Evolutionary conservation across 2,113 vertebrate genomes (phyloP).

Genomic region (Limanda limanda): DNA sequence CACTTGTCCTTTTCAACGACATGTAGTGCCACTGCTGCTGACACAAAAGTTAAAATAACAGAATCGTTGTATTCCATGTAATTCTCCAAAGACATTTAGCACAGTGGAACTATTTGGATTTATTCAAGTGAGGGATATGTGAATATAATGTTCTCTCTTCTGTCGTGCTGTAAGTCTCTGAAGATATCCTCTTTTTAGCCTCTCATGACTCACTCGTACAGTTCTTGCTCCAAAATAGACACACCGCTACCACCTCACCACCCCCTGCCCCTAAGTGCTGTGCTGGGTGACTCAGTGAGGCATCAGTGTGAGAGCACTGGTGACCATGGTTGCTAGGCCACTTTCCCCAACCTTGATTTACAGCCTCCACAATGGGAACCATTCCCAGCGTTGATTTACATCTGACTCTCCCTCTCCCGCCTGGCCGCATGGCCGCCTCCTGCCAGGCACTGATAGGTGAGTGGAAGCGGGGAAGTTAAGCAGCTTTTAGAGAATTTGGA

Average conservation of each 20-base stretch:
- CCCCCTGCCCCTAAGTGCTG: background rate
- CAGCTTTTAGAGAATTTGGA: slow-evolving; percentile 58
- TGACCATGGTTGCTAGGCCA: slow-evolving; percentile 37
- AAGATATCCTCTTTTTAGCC: background rate
- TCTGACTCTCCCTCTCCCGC: slow-evolving; percentile 19
- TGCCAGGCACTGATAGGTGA: slow-evolving; percentile 70
- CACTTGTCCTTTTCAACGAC: background rate
- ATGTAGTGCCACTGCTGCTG: background rate
- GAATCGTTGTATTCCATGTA: too few relatives aligned
- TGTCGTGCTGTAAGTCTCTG: background rate
- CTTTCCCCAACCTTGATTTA: slow-evolving; percentile 47
- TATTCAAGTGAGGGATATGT: background rate
- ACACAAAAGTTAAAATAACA: too few relatives aligned
- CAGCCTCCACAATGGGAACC: slow-evolving; percentile 39
- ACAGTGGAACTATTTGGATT: too few relatives aligned
- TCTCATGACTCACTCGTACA: background rate
- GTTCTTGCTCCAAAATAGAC: background rate
- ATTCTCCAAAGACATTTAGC: too few relatives aligned
- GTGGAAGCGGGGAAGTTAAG: slow-evolving; percentile 35
- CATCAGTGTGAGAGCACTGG: background rate
- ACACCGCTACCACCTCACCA: background rate
- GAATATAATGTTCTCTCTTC: background rate
- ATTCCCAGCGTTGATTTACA: slow-evolving; percentile 45
- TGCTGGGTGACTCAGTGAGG: slow-evolving; percentile 24
- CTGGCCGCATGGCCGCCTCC: slow-evolving; percentile 43